Percentiles rank a stretch among this genome's conserved stretches.
phyloP scores from a whole-genome alignment of 2,888 invertebrate genomes.

The Eledona agricola region DNA sequence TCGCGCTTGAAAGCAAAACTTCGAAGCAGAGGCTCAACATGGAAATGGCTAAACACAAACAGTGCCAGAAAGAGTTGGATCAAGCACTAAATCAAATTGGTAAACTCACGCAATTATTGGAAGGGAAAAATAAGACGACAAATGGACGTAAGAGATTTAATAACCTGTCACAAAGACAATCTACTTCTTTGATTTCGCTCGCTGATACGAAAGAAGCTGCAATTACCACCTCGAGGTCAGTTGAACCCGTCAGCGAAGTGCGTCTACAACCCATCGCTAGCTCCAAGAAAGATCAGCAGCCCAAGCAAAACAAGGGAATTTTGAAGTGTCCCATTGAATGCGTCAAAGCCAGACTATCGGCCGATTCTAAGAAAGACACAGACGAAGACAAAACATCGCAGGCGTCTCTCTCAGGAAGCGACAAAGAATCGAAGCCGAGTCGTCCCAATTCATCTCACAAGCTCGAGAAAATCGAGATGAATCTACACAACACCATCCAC shows the following conservation, averaged over 20 bases:
- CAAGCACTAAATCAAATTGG: constrained; percentile 70
- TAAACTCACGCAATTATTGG: constrained; percentile 68
- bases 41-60: constrained; percentile 76
- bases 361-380: constrained; percentile 54
- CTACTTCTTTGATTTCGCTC: constrained; percentile 43
- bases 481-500: constrained; percentile 47
- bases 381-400: constrained; percentile 39
- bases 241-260: constrained; percentile 58
- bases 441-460: constrained; percentile 44
- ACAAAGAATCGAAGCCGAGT: constrained; percentile 16
- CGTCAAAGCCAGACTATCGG: constrained; percentile 68
- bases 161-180: constrained; percentile 41
- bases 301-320: constrained; percentile 58
- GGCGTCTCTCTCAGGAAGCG: neutral
- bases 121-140: constrained; percentile 60
- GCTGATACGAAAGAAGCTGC: constrained; percentile 49
- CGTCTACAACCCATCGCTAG: constrained; percentile 49
- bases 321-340: constrained; percentile 66
- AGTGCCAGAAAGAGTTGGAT: constrained; percentile 73
- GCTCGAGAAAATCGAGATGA: constrained; percentile 25
- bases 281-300: constrained; percentile 42
- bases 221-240: no score
- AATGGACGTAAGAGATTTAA: constrained; percentile 42
- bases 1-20: constrained; percentile 78
- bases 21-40: constrained; percentile 74